Conservation (phyloP, 2,888 invertebrate genomes). For the Mayetiola destructor region DNA sequence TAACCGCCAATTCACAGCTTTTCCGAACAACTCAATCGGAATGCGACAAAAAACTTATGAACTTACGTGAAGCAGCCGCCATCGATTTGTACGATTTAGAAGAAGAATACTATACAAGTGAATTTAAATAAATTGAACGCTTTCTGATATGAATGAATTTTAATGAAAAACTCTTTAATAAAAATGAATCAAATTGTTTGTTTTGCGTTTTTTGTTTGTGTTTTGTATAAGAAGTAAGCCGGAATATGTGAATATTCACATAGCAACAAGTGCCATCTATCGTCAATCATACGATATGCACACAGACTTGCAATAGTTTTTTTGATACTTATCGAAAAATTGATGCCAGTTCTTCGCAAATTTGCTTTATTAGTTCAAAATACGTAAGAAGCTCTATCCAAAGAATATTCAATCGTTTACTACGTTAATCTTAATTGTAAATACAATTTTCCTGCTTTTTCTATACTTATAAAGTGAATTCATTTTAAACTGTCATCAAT, state of each 20-base stretch:
- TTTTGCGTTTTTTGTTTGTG: neutral
- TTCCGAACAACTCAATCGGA: constrained; percentile 83
- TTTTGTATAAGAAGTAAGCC: neutral
- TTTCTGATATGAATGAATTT: neutral
- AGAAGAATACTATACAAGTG: constrained; percentile 36
- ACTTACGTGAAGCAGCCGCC: constrained; percentile 85
- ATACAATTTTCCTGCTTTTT: too few species aligned
- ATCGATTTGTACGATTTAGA: constrained; percentile 49
- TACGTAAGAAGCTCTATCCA: too few species aligned
- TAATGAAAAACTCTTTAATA: too few species aligned
- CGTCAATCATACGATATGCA: neutral
- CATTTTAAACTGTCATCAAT: too few species aligned
- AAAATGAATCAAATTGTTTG: neutral
- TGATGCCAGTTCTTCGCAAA: too few species aligned
- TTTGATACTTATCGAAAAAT: too few species aligned
- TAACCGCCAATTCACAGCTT: constrained; percentile 80
- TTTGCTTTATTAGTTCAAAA: too few species aligned
- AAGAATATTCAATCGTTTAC: neutral
- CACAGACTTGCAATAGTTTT: neutral
- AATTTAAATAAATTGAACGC: constrained; percentile 28
- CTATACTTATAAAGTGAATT: too few species aligned
- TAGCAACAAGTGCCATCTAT: neutral
- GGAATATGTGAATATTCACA: neutral
- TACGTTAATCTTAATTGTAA: neutral
- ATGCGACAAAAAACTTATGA: constrained; percentile 85